Evolutionary conservation across 2,888 invertebrate species (phyloP), one percentile per base, ranked within the genome.

Genomic region (Thecophora atra): DNA sequence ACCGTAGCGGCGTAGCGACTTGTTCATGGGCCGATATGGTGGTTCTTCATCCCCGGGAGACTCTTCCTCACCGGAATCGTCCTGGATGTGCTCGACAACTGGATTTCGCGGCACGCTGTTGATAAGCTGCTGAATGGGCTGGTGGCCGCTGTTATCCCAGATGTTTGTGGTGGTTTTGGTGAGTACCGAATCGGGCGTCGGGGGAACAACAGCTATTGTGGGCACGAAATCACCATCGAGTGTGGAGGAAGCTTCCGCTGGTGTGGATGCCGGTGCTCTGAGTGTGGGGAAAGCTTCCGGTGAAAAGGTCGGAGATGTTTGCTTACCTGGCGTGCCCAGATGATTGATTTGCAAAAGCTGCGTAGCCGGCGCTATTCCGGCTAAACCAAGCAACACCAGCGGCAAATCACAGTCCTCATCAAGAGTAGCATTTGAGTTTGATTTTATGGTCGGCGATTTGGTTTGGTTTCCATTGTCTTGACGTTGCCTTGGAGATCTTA

Each of bases 1-100:
- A 52, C 92, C 93, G 80, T 90, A 92, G 79, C 89, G 84, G 52
- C 88, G 82, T 37, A 90, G 77, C 0, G 82, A 77, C 72, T 79
- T 83, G 74, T 86, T 91, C 78, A 93, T 88, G 13, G 92, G 90
- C 74, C 91, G 89, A 83, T 93, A 93, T 19, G 93, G 93, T 30
- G 92, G 90, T 77, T 93, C 93, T 82, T 93, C 93, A 42, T 91
- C 91, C 78, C 90, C 88, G 47, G 92, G 92, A 21, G 92, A 92
- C 81, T 92, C 92, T 72, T 90, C 90, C 71, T 90, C 90, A 72
- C 92, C 82, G 0, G 85, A 92, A 80, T 91, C 90, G 80, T 92
- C 92, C 79, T 83, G 84, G 72, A 86, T 84, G 56, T 85, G 84
- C 77, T 86, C 86, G 44, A 85, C 82, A 6, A 85, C 77, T 3